Base-by-base conservation (phyloP, 2,113 vertebrate species). In the Corythaeola cristata region DNA sequence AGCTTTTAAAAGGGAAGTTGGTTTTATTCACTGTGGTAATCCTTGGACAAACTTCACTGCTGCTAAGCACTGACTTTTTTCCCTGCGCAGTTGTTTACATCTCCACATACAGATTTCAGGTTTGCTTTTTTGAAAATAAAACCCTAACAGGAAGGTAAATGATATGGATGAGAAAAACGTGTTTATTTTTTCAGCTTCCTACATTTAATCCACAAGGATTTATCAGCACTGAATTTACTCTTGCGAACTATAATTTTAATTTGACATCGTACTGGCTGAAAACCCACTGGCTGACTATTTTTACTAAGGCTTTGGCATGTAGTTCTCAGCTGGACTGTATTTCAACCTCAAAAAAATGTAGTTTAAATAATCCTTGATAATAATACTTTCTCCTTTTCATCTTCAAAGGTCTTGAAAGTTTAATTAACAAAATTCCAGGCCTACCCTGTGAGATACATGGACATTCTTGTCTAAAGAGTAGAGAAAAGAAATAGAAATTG, bases 21-120 rank as follows among this genome's bases (percentile, higher is more conserved):
- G 89, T 97, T 98, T 98, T 97, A 97, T 97, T 97, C 97, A 62
- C 97, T 96, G 94, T 93, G 95, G 97, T 98, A 98, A 98, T 98
- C 97, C 97, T 98, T 97, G 97, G 97, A 97, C 97, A 98, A 98
- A 98, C 98, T 98, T 98, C 96, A 97, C 94, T 97, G 90, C 95
- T 97, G 97, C 92, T 96, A 97, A 97, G 95, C 93, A 96, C 94
- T 91, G 96, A 96, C 83, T 96, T 96, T 95, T 96, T 91, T 72
- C 94, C 69, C 50, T 23, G n/a, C 97, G 93, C 63, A 92, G 93
- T 96, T 98, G 96, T 97, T 98, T 97, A 97, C 90, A 95, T 90
- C 94, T 71, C 79, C 66, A 84, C 77, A 90, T 66, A 97, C 11
- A 94, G 92, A 93, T 91, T 92, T 94, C 90, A 83, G 52, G 41